These are phyloP conservation scores for Ophion slaviceki DNA, from an alignment of 2,888 invertebrate genomes.

Conservation along the genomic window DNA sequence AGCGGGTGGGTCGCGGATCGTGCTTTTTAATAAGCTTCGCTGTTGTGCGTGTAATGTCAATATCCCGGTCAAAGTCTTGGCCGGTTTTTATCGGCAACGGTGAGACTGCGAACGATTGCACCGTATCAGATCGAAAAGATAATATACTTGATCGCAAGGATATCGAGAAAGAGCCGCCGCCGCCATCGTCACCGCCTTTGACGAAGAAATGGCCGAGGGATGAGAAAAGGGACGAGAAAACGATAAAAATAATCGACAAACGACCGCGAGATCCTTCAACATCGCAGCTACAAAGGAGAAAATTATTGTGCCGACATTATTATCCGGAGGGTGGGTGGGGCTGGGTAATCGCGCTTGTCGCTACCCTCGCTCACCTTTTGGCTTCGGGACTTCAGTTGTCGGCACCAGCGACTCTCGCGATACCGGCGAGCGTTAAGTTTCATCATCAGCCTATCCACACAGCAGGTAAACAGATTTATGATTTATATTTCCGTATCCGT, in stretches of 20 bases:
- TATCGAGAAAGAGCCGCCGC: constrained; percentile 47
- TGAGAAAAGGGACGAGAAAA: constrained; percentile 1
- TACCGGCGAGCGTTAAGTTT: constrained; percentile 76
- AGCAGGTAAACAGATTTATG: constrained; percentile 71
- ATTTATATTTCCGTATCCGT: no score
- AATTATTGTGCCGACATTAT: constrained; percentile 89
- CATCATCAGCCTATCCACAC: constrained; percentile 76
- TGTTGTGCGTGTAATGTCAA: constrained; percentile 77
- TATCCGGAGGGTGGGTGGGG: constrained; percentile 96
- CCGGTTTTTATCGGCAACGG: constrained; percentile 80
- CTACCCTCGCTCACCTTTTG: constrained; percentile 88
- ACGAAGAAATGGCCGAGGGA: constrained; percentile 1
- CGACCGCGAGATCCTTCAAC: constrained; percentile 53
- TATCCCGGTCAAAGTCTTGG: constrained; percentile 85
- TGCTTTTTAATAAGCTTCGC: constrained; percentile 5
- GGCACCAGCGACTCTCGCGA: constrained; percentile 73
- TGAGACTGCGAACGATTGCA: constrained; percentile 56
- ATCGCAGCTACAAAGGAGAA: constrained; percentile 86
- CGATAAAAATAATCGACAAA: constrained; percentile 33
- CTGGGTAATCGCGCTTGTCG: constrained; percentile 90
- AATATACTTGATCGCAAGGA: constrained; percentile 26
- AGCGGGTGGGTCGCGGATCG: background rate
- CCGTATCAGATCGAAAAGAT: constrained; percentile 33
- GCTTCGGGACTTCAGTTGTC: constrained; percentile 91
- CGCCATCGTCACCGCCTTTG: background rate